Conservation (phyloP, 2,888 invertebrate genomes). For the Subacronicta megacephala region DNA sequence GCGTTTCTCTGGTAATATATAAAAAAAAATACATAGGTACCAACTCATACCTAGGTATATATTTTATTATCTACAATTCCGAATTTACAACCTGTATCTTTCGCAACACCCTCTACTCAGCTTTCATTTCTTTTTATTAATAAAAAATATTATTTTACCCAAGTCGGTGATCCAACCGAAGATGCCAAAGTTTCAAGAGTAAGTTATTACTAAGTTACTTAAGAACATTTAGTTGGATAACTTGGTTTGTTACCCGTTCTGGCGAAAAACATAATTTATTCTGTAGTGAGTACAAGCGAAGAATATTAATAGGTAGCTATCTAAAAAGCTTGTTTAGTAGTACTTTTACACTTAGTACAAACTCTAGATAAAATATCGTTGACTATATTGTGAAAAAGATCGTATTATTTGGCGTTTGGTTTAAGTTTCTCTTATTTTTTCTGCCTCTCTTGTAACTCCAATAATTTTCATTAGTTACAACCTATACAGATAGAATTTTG, state of each 20-base stretch:
- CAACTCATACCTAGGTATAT: too few relatives aligned
- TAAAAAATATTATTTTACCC: slow-evolving; percentile 52
- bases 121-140: slow-evolving; percentile 40
- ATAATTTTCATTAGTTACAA: too few relatives aligned
- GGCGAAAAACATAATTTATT: slow-evolving; percentile 61
- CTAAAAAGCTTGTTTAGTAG: slow-evolving; percentile 30
- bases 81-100: not conserved
- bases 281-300: slow-evolving; percentile 46
- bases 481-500: too few relatives aligned
- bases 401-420: not conserved
- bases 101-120: slow-evolving; percentile 4
- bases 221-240: slow-evolving; percentile 57
- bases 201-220: slow-evolving; percentile 58
- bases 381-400: not conserved
- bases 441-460: too few relatives aligned
- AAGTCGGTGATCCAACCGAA: slow-evolving; percentile 54
- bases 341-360: slow-evolving; percentile 26
- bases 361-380: not conserved
- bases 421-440: too few relatives aligned
- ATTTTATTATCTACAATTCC: too few relatives aligned
- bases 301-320: slow-evolving; percentile 53
- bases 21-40: too few relatives aligned
- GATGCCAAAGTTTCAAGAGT: slow-evolving; percentile 52
- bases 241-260: slow-evolving; percentile 57
- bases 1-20: too few relatives aligned